Percentiles rank a stretch among this genome's conserved stretches.
Conservation (phyloP, 2,797 vertebrate genomes). For the Eidolon dupreanum region DNA sequence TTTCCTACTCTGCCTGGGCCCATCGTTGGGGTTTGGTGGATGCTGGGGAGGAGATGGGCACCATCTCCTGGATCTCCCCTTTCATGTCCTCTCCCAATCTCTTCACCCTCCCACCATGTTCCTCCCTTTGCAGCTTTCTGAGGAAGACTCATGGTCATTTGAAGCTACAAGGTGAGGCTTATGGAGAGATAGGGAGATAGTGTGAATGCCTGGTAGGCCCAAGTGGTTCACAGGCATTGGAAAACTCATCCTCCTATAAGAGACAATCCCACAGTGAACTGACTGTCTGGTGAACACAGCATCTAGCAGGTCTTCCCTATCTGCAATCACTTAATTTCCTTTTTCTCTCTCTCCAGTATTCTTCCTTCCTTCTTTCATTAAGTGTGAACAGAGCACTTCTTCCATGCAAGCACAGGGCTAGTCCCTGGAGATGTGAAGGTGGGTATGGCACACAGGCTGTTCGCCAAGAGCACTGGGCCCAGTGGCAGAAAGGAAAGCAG, state of each 20-base stretch:
- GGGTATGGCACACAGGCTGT: background rate
- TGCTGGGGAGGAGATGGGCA: accelerated
- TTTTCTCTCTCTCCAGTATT: background rate
- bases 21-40: background rate
- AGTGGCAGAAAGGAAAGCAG: background rate
- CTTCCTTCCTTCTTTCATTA: background rate
- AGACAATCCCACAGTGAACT: background rate
- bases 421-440: too few species aligned
- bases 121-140: background rate
- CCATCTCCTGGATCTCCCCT: background rate
- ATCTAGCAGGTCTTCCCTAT: background rate
- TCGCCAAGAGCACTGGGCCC: background rate
- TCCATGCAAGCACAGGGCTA: background rate
- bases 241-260: background rate
- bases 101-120: background rate
- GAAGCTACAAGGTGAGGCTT: background rate
- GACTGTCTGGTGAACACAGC: accelerated
- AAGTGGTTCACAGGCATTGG: background rate
- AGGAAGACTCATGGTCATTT: background rate
- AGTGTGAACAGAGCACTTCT: background rate
- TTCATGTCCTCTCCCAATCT: background rate
- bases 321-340: background rate
- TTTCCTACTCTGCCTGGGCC: background rate
- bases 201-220: background rate
- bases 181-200: background rate